phyloP scores from a whole-genome alignment of 2,113 vertebrate species.

The Atractosteus spatula region DNA sequence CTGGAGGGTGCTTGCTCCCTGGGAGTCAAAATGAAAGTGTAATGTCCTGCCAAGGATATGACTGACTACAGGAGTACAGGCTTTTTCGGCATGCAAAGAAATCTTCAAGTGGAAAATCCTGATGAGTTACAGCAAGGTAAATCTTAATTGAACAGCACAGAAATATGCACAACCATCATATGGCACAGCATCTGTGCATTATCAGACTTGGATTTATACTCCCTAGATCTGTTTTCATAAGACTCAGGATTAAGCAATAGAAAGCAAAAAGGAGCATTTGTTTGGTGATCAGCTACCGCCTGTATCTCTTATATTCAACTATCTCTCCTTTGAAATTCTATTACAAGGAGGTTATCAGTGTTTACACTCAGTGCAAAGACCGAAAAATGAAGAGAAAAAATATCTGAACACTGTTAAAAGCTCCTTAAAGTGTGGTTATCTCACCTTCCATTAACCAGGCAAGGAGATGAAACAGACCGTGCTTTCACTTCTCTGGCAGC shows the following conservation, averaged over 20 bases:
- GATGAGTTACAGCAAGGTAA: not conserved
- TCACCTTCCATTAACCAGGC: conserved; percentile 1
- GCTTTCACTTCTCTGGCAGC: not conserved
- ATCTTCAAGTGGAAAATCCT: not conserved
- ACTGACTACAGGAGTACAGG: not conserved
- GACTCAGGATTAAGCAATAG: not conserved
- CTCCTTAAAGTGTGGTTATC: conserved; percentile 9
- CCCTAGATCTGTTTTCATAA: not conserved
- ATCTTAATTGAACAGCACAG: not conserved
- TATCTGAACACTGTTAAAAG: conserved; percentile 9
- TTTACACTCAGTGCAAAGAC: conserved; percentile 4
- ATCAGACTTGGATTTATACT: not conserved
- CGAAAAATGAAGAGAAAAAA: not conserved
- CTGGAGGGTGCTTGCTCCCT: not conserved
- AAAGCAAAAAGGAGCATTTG: conserved; percentile 4
- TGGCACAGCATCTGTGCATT: not conserved
- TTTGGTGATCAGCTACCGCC: not conserved
- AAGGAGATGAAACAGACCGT: not conserved
- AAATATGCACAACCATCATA: not conserved
- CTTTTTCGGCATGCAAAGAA: not conserved
- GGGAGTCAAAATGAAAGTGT: not conserved
- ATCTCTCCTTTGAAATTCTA: conserved; percentile 17
- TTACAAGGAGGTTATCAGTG: conserved; percentile 15
- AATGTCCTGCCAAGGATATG: not conserved
- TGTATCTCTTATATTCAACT: not conserved